Conservation (phyloP, 1,140 invertebrate species). For the Eupristina koningsbergeri region DNA sequence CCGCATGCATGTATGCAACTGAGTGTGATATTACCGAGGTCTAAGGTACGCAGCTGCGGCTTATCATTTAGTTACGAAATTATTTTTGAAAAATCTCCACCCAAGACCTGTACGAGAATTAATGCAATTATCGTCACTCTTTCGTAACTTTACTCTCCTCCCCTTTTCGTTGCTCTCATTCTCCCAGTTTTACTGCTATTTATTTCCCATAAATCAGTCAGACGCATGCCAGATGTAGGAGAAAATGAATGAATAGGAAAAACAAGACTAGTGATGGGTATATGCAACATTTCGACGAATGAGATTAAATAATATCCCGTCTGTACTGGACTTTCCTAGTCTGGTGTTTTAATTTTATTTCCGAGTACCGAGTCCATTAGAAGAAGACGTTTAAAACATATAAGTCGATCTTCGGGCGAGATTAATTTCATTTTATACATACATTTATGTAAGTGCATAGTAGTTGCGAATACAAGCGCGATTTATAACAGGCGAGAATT, state of each 20-base stretch:
- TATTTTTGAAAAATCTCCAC: background rate
- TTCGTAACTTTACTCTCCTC: no score
- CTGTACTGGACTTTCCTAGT: background rate
- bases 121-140: slow-evolving; percentile 12
- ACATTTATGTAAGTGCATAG: background rate
- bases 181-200: background rate
- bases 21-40: background rate
- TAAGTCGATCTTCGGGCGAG: background rate
- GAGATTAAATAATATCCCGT: background rate
- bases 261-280: background rate
- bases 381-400: slow-evolving; percentile 29
- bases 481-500: slow-evolving; percentile 18
- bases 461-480: background rate
- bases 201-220: slow-evolving; percentile 16
- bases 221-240: background rate
- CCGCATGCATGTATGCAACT: background rate
- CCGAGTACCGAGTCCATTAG: background rate
- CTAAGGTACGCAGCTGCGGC: background rate
- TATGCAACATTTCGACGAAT: background rate
- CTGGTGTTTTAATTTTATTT: background rate
- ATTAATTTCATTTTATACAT: slow-evolving; percentile 21
- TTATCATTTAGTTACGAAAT: background rate
- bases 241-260: background rate
- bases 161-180: background rate
- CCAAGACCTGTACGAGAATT: background rate